Evolutionary conservation across 2,888 invertebrate genomes (phyloP).

Genomic region (Drosophila tanythrix): DNA sequence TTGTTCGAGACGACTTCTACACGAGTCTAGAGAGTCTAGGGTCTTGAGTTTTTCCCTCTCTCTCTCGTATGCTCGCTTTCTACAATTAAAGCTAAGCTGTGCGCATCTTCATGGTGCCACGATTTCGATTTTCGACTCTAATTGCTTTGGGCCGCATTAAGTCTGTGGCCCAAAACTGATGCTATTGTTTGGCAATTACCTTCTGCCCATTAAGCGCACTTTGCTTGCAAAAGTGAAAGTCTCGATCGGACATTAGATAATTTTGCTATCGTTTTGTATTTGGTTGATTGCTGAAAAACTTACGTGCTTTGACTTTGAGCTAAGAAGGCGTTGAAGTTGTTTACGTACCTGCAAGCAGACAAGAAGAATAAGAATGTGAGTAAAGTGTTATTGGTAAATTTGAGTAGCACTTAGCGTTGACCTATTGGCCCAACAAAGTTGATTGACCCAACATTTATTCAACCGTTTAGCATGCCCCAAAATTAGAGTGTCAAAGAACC

Average conservation of each 20-base stretch:
- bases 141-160: slow-evolving; percentile 23
- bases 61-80: slow-evolving; percentile 49
- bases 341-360: slow-evolving; percentile 63
- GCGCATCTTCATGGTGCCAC: slow-evolving; percentile 43
- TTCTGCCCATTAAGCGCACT: slow-evolving; percentile 1
- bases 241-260: slow-evolving; percentile 42
- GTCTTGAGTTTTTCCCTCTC: background rate
- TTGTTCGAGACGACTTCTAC: slow-evolving; percentile 32
- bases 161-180: background rate
- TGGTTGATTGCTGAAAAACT: slow-evolving; percentile 24
- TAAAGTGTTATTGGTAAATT: slow-evolving; percentile 5
- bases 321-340: slow-evolving; percentile 4
- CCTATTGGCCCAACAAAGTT: slow-evolving; percentile 24
- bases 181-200: slow-evolving; percentile 49
- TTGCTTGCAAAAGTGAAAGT: slow-evolving; percentile 49
- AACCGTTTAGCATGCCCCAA: slow-evolving; percentile 57
- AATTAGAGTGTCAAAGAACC: slow-evolving; percentile 53
- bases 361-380: slow-evolving; percentile 8
- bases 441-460: slow-evolving; percentile 20
- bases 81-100: slow-evolving; percentile 64
- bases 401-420: slow-evolving; percentile 29
- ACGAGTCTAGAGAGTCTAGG: background rate
- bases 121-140: slow-evolving; percentile 50
- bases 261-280: slow-evolving; percentile 12
- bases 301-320: slow-evolving; percentile 27